Percentiles rank a stretch among this genome's conserved stretches.
These are phyloP conservation scores for Tokudaia muenninki DNA, from an alignment of 2,797 vertebrate species.

Conservation along the genomic window DNA sequence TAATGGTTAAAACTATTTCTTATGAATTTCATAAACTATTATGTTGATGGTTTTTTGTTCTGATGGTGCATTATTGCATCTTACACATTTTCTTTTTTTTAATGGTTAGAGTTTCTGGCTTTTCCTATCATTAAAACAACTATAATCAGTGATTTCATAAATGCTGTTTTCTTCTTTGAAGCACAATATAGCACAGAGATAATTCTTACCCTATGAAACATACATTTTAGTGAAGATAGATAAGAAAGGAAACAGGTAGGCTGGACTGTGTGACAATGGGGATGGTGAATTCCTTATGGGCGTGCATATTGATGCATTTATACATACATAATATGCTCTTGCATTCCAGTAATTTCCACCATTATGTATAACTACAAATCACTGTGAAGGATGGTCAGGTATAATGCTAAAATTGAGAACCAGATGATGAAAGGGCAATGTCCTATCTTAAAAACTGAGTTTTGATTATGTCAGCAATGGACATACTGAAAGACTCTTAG, in stretches of 20 bases:
- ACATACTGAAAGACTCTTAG: neutral
- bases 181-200: neutral
- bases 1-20: constrained; percentile 1
- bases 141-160: constrained; percentile 5
- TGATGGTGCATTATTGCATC: neutral
- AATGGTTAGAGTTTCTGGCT: neutral
- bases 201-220: constrained; percentile 21
- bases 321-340: no score
- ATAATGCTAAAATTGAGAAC: neutral
- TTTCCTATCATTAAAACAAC: constrained; percentile 41
- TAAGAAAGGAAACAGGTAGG: constrained; percentile 25
- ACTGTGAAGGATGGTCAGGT: neutral
- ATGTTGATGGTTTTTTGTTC: neutral
- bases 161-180: constrained; percentile 23
- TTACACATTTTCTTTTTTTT: constrained; percentile 39
- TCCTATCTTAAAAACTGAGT: neutral
- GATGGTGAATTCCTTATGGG: neutral
- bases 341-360: neutral
- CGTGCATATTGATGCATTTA: neutral
- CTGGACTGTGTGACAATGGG: neutral
- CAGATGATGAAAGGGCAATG: neutral
- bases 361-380: neutral
- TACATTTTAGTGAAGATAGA: neutral
- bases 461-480: neutral
- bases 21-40: neutral